Evolutionary conservation across 2,113 vertebrate genomes (phyloP).

Genomic region (Bothrops jararaca): DNA sequence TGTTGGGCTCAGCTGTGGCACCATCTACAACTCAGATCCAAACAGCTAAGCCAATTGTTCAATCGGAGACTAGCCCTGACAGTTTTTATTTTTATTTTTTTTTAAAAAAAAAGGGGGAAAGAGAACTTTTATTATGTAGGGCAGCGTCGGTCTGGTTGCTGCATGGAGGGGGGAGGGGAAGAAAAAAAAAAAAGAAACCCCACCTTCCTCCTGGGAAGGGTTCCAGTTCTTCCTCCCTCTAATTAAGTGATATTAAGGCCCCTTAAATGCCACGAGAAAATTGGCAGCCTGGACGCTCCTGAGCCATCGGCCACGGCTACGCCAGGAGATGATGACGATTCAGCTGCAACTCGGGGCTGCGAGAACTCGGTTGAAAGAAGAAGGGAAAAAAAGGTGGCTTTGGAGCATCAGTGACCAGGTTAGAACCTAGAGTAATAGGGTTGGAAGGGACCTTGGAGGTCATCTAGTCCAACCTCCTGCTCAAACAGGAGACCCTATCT

Average conservation of each 20-base stretch:
- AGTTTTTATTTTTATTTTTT: slow-evolving; percentile 27
- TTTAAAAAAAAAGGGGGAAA: background rate
- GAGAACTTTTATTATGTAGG: background rate
- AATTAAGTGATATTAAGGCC: slow-evolving; percentile 65
- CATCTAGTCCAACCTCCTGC: no score
- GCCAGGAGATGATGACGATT: slow-evolving; percentile 19
- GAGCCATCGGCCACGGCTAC: slow-evolving; percentile 43
- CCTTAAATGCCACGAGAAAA: slow-evolving; percentile 58
- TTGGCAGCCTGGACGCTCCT: slow-evolving; percentile 56
- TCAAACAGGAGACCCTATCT: no score
- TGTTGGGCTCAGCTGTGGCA: no score
- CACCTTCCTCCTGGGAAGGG: slow-evolving; percentile 44
- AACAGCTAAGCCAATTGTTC: background rate
- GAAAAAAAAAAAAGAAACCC: slow-evolving; percentile 25
- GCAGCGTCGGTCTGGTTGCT: background rate
- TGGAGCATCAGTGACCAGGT: background rate
- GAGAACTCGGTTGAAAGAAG: background rate
- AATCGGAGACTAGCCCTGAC: slow-evolving; percentile 23
- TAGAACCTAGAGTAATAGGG: no score
- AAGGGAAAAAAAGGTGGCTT: background rate
- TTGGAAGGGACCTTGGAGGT: background rate
- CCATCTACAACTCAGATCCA: background rate
- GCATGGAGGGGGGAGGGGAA: slow-evolving; percentile 28
- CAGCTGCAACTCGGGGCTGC: slow-evolving; percentile 41
- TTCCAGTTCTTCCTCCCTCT: slow-evolving; percentile 64